Evolutionary conservation across 2,888 invertebrate species (phyloP), one percentile per base, ranked within the genome.

Genomic region (Epinotia brunnichana): DNA sequence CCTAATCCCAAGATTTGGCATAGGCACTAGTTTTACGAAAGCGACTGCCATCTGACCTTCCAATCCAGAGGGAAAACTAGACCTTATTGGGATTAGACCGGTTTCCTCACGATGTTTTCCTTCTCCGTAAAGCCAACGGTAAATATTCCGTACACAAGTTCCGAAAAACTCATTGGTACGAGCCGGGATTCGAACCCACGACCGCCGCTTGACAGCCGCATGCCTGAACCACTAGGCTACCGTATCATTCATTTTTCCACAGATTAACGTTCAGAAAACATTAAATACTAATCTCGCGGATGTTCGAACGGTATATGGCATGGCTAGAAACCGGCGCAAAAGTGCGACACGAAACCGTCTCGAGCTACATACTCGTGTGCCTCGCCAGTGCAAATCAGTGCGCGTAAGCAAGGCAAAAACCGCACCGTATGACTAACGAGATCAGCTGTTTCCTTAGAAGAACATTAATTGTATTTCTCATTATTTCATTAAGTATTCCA

Each of bases 231-330:
- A n/a, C n/a, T n/a, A n/a, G n/a, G n/a, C n/a, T n/a, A n/a, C n/a
- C n/a, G n/a, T n/a, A 73, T 70, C 62, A 76, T 81, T 81, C 82
- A 84, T 84, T 82, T 83, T 82, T 80, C 15, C 2, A 48, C 2
- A 48, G 78, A 53, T 48, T 57, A 44, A 67, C 21, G 7, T 53
- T 82, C 80, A 81, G 82, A 82, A 83, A 87, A 86, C 81, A n/a
- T 83, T 80, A 82, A 85, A 87, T 89, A 87, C 82, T 83, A 84
- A 86, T 88, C 85, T 88, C 88, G 81, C 89, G 89, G 86, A 87
- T 88, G 83, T 83, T 84, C 78, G 79, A 76, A 79, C 77, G 81
- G 80, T 82, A 80, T 80, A 81, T 81, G 81, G 78, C 83, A 24
- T 1, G 2, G 2, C 21, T 87, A 89, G 89, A 90, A 90, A 90